phyloP scores from a whole-genome alignment of 2,797 vertebrate genomes.

The Leucoraja ocellata region DNA sequence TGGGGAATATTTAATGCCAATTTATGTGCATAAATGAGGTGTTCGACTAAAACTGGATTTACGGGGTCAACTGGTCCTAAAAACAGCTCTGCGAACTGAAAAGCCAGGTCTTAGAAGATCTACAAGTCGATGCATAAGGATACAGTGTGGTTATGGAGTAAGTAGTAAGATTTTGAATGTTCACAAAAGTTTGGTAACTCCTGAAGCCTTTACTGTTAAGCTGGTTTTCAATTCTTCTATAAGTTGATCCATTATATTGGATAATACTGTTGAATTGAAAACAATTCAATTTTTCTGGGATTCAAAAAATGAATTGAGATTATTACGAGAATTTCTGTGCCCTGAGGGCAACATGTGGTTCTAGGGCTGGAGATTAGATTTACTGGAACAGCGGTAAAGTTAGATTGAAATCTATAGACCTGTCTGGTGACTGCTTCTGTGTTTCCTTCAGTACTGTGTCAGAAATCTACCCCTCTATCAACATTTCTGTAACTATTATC shows the following conservation, averaged over 20 bases:
- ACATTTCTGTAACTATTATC: background rate
- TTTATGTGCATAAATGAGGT: background rate
- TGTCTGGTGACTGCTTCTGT: background rate
- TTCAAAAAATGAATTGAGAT: background rate
- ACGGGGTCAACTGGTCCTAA: background rate
- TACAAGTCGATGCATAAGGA: background rate
- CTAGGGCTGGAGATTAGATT: background rate
- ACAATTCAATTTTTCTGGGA: background rate
- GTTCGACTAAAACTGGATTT: background rate
- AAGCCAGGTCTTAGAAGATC: background rate
- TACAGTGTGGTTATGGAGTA: background rate
- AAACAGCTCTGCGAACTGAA: background rate
- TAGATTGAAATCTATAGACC: background rate
- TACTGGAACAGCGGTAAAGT: too few relatives aligned
- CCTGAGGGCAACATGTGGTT: background rate
- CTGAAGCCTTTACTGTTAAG: background rate
- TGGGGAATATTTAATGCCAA: background rate
- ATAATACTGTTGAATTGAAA: background rate
- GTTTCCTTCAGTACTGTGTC: background rate
- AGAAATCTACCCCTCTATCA: background rate
- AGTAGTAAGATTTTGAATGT: background rate
- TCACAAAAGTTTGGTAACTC: background rate
- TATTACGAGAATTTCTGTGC: background rate
- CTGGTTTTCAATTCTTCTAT: background rate
- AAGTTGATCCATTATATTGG: background rate